Evolutionary conservation across 2,113 vertebrate genomes (phyloP), one percentile per base, ranked within the genome.

Genomic region (Cyprinus carpio): DNA sequence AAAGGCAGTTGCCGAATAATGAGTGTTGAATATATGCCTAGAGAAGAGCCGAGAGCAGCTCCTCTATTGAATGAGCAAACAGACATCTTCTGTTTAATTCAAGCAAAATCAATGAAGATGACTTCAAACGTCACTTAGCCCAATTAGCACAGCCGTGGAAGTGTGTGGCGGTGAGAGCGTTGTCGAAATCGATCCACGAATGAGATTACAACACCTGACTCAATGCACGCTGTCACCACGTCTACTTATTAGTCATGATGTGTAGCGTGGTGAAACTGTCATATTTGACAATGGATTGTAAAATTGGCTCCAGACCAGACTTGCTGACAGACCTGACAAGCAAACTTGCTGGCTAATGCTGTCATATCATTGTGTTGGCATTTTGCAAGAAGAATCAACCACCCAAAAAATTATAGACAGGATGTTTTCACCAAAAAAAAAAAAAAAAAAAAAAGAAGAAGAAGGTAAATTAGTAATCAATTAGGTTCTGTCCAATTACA

Each of bases 61-160:
- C 37, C 75, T 7, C 58, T 40, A 65, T 54, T 84, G 72, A 76
- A 51, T n/a, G 58, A 60, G 34, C 40, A 37, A 74, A 75, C 37
- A 54, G 18, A 13, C 31, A n/a, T 83, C 82, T 27, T 40, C 58
- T 67, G 51, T 71, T 85, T 58, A 54, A 72, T 85, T 85, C 75
- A 20, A 31, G 77, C 49, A 71, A 46, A 85, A 85, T 85, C 84
- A 72, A 85, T 85, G 84, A 16, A 25, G 64, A 80, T 46, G 76
- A 79, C 76, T 85, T 72, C 75, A 79, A 43, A 84, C 72, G 37
- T 71, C 64, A 69, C 76, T 62, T n/a, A 40, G 49, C 31, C 49
- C 84, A 85, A 85, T 85, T 79, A 80, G 84, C 34, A 34, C 5
- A 34, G 43, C 23, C 34, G 27, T 11, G 60, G 78, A 65, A 81